A percentile compares a stretch with the other conserved stretches of the same genome.
Evolutionary conservation across 2,113 vertebrate species (phyloP).

Genomic region (Pyrgilauda ruficollis): DNA sequence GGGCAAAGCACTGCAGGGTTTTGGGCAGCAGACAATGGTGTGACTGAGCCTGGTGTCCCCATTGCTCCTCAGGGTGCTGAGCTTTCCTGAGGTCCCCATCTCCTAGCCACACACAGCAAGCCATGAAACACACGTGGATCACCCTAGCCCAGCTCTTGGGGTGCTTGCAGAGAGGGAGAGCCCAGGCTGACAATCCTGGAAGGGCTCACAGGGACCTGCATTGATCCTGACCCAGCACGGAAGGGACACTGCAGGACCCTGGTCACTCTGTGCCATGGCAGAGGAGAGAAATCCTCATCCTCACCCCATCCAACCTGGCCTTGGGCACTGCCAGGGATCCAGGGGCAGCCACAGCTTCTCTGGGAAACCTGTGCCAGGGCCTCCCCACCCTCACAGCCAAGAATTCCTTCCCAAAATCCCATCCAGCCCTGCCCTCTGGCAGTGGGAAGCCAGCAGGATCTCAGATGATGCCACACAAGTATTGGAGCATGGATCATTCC

Average conservation of each 20-base stretch:
- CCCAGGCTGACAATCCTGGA: background rate
- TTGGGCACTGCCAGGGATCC: background rate
- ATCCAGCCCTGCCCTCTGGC: background rate
- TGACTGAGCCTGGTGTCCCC: background rate
- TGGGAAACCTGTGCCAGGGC: fast-evolving
- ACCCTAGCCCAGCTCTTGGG: background rate
- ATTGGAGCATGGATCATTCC: background rate
- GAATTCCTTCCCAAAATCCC: background rate
- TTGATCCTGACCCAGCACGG: fast-evolving
- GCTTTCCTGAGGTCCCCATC: background rate
- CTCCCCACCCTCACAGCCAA: fast-evolving
- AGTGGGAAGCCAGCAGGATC: background rate
- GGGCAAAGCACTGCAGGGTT: background rate
- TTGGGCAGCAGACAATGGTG: background rate
- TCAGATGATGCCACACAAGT: background rate
- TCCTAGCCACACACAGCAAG: background rate
- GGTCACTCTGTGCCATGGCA: background rate
- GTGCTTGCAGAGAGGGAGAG: background rate
- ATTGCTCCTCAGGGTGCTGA: fast-evolving
- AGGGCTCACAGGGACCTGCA: background rate
- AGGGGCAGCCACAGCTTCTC: background rate
- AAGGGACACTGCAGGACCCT: background rate
- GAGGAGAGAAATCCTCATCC: background rate
- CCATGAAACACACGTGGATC: background rate
- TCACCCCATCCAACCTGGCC: fast-evolving